Evolutionary conservation across 2,113 vertebrate species (phyloP), one percentile per base, ranked within the genome.

Genomic region (Sardina pilchardus): DNA sequence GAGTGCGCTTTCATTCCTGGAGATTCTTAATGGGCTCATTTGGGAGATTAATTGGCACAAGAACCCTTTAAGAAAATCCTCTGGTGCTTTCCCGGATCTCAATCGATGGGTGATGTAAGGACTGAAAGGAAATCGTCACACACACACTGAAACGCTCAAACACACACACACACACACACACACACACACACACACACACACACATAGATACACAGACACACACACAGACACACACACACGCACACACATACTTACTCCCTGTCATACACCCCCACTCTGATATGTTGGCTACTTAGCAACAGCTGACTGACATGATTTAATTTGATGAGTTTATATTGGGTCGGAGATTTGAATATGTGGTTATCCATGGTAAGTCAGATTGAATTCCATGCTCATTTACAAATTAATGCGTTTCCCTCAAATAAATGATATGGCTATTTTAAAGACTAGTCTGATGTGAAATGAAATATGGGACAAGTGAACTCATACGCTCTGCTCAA

Each of bases 61-160:
- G 26, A 36, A 78, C 71, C 71, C 71, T 34, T 36, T 36, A 36
- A 78, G 30, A 36, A 71, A 36, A 78, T 12, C 71, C 71, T 71
- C 26, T 71, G 2, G 71, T 78, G 71, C 71, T 78, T 78, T 78
- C 71, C 71, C 71, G 3, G 71, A 78, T 14, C 71, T 34, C 71
- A 78, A 36, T 78, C 71, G 34, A 78, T 78, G 71, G 71, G 12
- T 78, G 71, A 78, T 78, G 71, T 36, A 78, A 78, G 71, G 71
- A 78, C 39, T 78, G 71, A 78, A 78, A 78, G 71, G 10, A 36
- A 78, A 36, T 16, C 71, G 10, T 17, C 30, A 34, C 71, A 39
- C 71, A 36, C 71, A 71, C 30, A 71, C 63, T n/a, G n/a, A n/a
- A n/a, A n/a, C n/a, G n/a, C n/a, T n/a, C n/a, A n/a, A n/a, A 30